These are phyloP conservation scores for Hemitrygon akajei DNA, from an alignment of 2,797 vertebrate genomes.

Conservation along the genomic window DNA sequence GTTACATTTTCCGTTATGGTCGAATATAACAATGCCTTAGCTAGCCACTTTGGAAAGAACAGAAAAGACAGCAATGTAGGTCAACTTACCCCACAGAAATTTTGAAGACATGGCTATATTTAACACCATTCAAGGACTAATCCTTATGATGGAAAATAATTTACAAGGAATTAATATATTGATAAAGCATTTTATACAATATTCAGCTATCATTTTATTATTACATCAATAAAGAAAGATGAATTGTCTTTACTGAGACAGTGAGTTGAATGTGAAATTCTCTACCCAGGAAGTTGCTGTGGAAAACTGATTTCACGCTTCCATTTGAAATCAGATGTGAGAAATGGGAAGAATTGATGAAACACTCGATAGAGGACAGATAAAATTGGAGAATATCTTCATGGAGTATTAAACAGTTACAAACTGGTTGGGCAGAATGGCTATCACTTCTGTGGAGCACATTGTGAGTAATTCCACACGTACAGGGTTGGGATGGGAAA, in stretches of 20 bases:
- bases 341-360: background rate
- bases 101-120: background rate
- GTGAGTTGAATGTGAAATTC: background rate
- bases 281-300: background rate
- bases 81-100: background rate
- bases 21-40: background rate
- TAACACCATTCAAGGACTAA: background rate
- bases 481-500: background rate
- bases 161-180: background rate
- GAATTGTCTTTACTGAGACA: background rate
- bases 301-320: background rate
- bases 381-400: too few relatives aligned
- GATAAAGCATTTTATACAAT: too few relatives aligned
- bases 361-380: background rate
- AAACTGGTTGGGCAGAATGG: background rate
- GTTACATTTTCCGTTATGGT: background rate
- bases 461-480: background rate
- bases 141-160: background rate
- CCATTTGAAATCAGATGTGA: background rate
- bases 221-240: background rate
- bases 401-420: background rate
- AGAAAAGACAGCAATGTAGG: background rate
- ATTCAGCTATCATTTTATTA: too few relatives aligned
- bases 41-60: background rate
- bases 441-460: background rate